phyloP scores from a whole-genome alignment of 2,797 vertebrate species.

The Chrysolophus pictus region DNA sequence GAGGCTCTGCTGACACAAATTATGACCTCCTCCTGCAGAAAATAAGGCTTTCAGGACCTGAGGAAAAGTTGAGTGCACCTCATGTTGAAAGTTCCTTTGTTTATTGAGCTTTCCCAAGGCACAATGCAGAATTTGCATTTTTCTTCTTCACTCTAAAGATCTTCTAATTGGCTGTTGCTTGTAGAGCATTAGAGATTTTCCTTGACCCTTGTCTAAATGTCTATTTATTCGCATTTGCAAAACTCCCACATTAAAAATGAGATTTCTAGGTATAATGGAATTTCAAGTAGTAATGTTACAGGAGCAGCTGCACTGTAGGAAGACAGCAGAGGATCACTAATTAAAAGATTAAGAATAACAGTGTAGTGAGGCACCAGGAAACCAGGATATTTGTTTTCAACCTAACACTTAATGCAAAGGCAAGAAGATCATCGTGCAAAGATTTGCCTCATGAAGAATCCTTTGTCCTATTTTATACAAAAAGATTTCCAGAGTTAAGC shows the following conservation, averaged over 20 bases:
- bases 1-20: not conserved
- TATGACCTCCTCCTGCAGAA: not conserved
- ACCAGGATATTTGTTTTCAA: not conserved
- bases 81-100: not conserved
- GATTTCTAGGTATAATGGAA: not conserved
- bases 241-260: not conserved
- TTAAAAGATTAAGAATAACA: not conserved
- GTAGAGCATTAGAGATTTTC: not conserved
- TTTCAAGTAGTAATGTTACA: not conserved
- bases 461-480: fast-evolving
- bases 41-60: not conserved
- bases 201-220: not conserved
- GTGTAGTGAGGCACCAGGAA: not conserved
- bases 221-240: not conserved
- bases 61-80: not conserved
- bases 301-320: not conserved
- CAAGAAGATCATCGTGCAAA: not conserved
- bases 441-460: not conserved
- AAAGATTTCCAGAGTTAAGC: not conserved
- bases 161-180: not conserved
- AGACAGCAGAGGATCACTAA: not conserved
- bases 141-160: not conserved
- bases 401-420: not conserved
- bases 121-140: not conserved
- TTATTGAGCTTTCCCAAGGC: not conserved